A percentile compares a stretch with the other conserved stretches of the same genome.
Conservation (phyloP, 2,113 vertebrate genomes). For the Scolopax mira region DNA sequence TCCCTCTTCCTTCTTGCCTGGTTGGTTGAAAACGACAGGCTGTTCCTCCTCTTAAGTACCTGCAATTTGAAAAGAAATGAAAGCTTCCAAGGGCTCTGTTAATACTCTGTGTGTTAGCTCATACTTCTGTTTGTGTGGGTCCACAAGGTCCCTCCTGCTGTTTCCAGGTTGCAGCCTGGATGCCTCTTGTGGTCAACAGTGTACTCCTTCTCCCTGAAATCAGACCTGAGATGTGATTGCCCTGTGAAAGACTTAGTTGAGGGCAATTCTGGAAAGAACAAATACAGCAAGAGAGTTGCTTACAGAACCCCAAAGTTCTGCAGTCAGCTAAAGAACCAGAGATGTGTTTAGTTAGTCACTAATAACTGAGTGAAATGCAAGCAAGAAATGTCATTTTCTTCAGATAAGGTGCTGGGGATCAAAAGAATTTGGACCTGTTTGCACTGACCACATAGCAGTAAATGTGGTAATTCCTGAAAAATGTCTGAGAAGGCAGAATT, state of each 20-base stretch:
- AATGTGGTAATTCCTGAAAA: background rate
- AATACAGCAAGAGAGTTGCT: background rate
- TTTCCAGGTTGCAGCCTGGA: background rate
- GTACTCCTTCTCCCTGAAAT: background rate
- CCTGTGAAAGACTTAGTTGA: background rate
- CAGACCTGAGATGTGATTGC: background rate
- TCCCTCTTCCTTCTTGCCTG: background rate
- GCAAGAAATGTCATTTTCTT: background rate
- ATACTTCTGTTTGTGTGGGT: background rate
- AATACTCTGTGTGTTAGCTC: background rate
- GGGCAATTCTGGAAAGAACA: background rate
- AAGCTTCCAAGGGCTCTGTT: background rate
- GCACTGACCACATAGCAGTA: background rate
- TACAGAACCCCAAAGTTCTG: background rate
- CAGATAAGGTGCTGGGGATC: background rate
- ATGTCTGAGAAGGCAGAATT: background rate
- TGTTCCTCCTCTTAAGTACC: background rate
- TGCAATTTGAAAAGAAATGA: background rate
- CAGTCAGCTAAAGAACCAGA: background rate
- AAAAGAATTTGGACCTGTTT: background rate
- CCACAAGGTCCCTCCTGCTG: rapidly evolving
- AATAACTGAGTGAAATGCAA: background rate
- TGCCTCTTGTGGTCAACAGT: background rate
- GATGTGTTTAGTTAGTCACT: background rate
- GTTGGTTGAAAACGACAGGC: background rate